Conservation (phyloP, 2,797 vertebrate genomes). For the Malurus leucopterus region DNA sequence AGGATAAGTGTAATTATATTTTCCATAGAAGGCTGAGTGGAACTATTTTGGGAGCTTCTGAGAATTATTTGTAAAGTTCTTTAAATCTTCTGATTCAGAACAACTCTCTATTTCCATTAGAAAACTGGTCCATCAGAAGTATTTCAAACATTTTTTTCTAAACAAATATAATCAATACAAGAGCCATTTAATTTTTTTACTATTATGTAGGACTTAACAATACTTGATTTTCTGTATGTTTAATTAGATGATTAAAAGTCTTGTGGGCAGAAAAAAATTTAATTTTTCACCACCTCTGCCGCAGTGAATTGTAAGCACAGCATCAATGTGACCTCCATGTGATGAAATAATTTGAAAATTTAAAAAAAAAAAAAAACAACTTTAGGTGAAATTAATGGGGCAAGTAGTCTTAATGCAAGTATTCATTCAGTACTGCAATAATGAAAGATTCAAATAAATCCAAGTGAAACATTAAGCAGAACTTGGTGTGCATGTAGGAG, state of each 20-base stretch:
- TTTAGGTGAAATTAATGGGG: background rate
- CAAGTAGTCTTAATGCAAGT: slow-evolving; percentile 9
- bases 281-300: background rate
- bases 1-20: background rate
- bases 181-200: background rate
- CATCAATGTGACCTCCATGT: background rate
- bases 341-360: background rate
- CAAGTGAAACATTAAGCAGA: slow-evolving; percentile 46
- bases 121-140: background rate
- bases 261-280: background rate
- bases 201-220: background rate
- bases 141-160: background rate
- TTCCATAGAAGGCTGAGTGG: fast-evolving
- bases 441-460: slow-evolving; percentile 38
- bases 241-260: background rate
- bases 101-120: background rate
- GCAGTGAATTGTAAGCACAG: background rate
- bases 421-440: slow-evolving; percentile 11
- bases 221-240: background rate
- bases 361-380: no score
- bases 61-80: background rate
- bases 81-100: background rate
- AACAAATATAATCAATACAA: background rate
- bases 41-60: background rate
- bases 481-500: background rate